phyloP scores from a whole-genome alignment of 2,797 vertebrate genomes.

The Mastacembelus armatus region DNA sequence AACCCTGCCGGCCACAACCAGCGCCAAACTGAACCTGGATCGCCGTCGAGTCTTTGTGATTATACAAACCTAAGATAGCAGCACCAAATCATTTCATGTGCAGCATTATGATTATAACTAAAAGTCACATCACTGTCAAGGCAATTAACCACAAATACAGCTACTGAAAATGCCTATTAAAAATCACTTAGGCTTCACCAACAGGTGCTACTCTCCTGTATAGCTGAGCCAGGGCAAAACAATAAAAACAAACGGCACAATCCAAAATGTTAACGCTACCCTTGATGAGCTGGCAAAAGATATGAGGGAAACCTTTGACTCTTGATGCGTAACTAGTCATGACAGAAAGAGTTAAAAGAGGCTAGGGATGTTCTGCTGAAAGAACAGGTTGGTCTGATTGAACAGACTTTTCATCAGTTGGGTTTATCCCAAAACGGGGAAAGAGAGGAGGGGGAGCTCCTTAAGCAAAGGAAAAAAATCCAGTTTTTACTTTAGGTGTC shows the following conservation, averaged over 20 bases:
- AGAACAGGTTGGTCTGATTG: conserved; percentile 11
- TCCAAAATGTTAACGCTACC: conserved; percentile 28
- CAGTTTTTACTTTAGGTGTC: conserved; percentile 64
- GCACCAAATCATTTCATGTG: conserved; percentile 17
- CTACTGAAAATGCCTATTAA: conserved; percentile 47
- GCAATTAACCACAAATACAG: conserved; percentile 49
- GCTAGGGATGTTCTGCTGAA: neutral
- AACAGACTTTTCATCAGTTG: conserved; percentile 35
- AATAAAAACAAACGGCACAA: conserved; percentile 42
- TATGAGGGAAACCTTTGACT: conserved; percentile 40
- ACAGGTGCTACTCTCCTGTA: conserved; percentile 50
- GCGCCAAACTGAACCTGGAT: conserved; percentile 5
- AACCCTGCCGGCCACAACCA: neutral
- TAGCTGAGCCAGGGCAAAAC: conserved; percentile 35
- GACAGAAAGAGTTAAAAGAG: conserved; percentile 15
- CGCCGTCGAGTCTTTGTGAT: neutral
- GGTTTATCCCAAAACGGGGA: conserved; percentile 34
- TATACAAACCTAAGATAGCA: conserved; percentile 7
- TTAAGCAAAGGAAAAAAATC: conserved; percentile 37
- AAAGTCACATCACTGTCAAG: conserved; percentile 44
- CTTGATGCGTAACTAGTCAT: conserved; percentile 7
- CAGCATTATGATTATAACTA: conserved; percentile 34
- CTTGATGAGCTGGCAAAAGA: conserved; percentile 48
- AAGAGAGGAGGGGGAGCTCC: neutral
- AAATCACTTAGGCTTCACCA: conserved; percentile 52